Percentiles rank a stretch among this genome's conserved stretches.
Evolutionary conservation across 2,113 vertebrate genomes (phyloP).

Genomic region (Chionodraco myersi): DNA sequence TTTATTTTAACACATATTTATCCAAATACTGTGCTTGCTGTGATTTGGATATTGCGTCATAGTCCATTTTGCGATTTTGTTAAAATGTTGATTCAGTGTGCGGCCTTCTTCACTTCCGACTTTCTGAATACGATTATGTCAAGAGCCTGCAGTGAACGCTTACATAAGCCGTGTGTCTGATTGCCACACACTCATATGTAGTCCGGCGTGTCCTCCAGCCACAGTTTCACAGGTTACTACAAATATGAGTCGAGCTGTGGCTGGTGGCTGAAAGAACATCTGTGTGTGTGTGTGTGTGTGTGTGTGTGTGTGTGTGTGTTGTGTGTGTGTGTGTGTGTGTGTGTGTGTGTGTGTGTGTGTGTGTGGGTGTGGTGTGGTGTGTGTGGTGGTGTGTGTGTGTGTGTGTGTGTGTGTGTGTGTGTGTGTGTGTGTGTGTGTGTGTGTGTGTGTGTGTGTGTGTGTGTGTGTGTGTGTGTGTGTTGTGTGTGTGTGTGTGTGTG

Average conservation of each 20-base stretch:
- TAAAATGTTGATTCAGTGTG: too few species aligned
- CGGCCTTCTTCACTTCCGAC: too few species aligned
- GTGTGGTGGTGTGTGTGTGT: neutral
- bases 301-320: neutral
- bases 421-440: conserved; percentile 6
- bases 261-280: conserved; percentile 14
- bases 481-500: conserved; percentile 4
- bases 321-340: neutral
- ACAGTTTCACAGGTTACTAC: conserved; percentile 15
- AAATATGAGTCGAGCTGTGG: conserved; percentile 3
- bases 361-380: neutral
- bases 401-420: neutral
- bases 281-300: conserved; percentile 3
- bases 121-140: too few species aligned
- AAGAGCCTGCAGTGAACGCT: too few species aligned
- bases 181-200: neutral
- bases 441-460: too few species aligned
- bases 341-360: neutral
- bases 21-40: too few species aligned
- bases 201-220: neutral
- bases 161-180: too few species aligned
- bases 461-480: neutral
- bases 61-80: too few species aligned
- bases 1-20: too few species aligned
- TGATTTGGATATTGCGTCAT: too few species aligned